These are phyloP conservation scores for Drosophila teissieri DNA, from an alignment of 1,140 invertebrate species.

Conservation along the genomic window DNA sequence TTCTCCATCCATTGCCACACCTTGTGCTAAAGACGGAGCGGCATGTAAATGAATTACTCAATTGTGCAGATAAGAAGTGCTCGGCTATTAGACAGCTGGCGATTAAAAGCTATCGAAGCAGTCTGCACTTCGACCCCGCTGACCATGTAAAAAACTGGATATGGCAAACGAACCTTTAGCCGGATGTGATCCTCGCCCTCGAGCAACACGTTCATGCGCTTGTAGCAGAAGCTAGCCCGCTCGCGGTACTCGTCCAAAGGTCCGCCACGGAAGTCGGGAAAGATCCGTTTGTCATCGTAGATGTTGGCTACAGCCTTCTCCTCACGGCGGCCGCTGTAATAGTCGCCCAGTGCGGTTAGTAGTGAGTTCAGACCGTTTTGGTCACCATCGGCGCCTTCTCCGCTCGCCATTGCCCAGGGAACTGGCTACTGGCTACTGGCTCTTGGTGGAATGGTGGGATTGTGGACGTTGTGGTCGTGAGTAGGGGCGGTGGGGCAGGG, in stretches of 20 bases:
- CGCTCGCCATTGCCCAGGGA: slow-evolving; percentile 24
- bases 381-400: slow-evolving; percentile 6
- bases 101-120: slow-evolving; percentile 34
- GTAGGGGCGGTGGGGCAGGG: background rate
- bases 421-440: background rate
- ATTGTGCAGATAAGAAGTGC: slow-evolving; percentile 14
- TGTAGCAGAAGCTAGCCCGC: slow-evolving; percentile 93
- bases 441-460: background rate
- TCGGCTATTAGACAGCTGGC: slow-evolving; percentile 2
- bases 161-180: slow-evolving; percentile 85
- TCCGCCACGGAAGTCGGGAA: slow-evolving; percentile 88
- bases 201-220: slow-evolving; percentile 90
- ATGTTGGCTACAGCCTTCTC: slow-evolving; percentile 49
- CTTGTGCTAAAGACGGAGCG: slow-evolving; percentile 86
- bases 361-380: slow-evolving; percentile 16
- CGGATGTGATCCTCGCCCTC: slow-evolving; percentile 87
- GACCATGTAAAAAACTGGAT: background rate
- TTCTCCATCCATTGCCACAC: slow-evolving; percentile 91
- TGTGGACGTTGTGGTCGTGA: no score
- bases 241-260: slow-evolving; percentile 91
- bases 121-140: slow-evolving; percentile 41
- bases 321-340: slow-evolving; percentile 44
- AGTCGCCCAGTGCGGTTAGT: slow-evolving; percentile 24
- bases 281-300: slow-evolving; percentile 77
- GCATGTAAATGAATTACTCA: slow-evolving; percentile 33